Percentiles rank a stretch among this genome's conserved stretches.
Conservation (phyloP, 2,113 vertebrate genomes). For the Oryzias celebensis region DNA sequence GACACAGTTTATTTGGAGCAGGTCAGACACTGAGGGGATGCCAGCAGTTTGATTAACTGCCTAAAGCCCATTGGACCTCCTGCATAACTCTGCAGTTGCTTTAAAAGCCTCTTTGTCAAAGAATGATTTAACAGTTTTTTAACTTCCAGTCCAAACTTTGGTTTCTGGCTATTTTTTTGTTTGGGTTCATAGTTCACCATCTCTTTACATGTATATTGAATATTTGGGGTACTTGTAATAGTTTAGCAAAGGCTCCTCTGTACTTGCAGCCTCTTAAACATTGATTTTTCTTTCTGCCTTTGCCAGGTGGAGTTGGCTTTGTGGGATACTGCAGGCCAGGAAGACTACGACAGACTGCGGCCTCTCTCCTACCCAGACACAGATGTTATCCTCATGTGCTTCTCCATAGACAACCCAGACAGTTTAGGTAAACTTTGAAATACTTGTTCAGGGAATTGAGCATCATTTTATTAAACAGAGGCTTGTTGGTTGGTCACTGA, state of each 20-base stretch:
- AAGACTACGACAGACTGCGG: conserved; percentile 93
- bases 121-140: not conserved
- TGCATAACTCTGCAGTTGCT: conserved; percentile 4
- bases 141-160: not conserved
- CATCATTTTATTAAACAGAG: not conserved
- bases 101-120: conserved; percentile 2
- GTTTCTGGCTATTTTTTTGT: not conserved
- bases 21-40: conserved; percentile 22
- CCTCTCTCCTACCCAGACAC: conserved; percentile 97
- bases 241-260: not conserved
- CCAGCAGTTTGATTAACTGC: conserved; percentile 51
- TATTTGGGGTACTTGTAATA: not conserved
- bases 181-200: not conserved
- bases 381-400: conserved; percentile 98
- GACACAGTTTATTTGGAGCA: conserved; percentile 45
- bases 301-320: conserved; percentile 92
- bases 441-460: not conserved
- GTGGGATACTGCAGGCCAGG: conserved; percentile 97
- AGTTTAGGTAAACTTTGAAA: conserved; percentile 84
- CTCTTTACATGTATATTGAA: not conserved
- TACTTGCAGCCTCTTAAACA: not conserved
- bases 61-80: conserved; percentile 18
- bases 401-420: conserved; percentile 97
- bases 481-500: not conserved
- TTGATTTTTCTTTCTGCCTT: not conserved